A percentile compares a stretch with the other conserved stretches of the same genome.
Conservation (phyloP, 2,888 invertebrate species). For the Agrenia bidenticulata region DNA sequence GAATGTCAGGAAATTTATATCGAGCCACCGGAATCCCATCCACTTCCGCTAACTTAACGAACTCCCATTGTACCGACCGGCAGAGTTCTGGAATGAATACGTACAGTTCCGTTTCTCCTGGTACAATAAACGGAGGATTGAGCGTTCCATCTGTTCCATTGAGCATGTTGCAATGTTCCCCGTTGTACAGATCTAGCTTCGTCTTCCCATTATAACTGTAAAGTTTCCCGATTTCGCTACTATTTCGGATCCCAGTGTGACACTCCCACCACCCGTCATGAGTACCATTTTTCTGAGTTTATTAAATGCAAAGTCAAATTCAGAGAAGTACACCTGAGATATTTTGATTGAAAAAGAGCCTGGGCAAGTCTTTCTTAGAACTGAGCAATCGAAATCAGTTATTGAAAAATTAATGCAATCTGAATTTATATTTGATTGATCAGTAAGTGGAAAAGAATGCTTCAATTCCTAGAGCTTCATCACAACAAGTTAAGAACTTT, state of each 20-base stretch:
- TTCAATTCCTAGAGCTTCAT: no score
- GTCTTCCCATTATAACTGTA: slow-evolving; percentile 26
- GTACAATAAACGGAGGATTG: slow-evolving; percentile 37
- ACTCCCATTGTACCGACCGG: slow-evolving; percentile 31
- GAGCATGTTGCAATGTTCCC: slow-evolving; percentile 38
- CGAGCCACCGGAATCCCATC: slow-evolving; percentile 28
- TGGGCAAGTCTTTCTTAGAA: no score
- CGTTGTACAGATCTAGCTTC: slow-evolving; percentile 27
- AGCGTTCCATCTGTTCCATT: slow-evolving; percentile 43
- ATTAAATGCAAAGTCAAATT: no score
- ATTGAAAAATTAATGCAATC: no score
- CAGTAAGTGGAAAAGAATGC: no score
- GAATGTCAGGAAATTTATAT: slow-evolving; percentile 32
- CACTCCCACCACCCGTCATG: slow-evolving; percentile 37
- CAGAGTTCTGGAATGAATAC: slow-evolving; percentile 32
- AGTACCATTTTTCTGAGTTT: slow-evolving; percentile 42
- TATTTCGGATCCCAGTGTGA: slow-evolving; percentile 25
- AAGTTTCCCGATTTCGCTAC: slow-evolving; percentile 27
- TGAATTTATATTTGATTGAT: no score
- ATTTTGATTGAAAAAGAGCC: no score
- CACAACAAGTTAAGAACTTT: no score
- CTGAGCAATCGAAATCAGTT: no score
- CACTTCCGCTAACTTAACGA: slow-evolving; percentile 11
- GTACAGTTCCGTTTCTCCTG: slow-evolving; percentile 26
- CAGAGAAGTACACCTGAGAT: no score